These are phyloP conservation scores for Busseola fusca DNA, from an alignment of 2,888 invertebrate genomes.

Conservation along the genomic window DNA sequence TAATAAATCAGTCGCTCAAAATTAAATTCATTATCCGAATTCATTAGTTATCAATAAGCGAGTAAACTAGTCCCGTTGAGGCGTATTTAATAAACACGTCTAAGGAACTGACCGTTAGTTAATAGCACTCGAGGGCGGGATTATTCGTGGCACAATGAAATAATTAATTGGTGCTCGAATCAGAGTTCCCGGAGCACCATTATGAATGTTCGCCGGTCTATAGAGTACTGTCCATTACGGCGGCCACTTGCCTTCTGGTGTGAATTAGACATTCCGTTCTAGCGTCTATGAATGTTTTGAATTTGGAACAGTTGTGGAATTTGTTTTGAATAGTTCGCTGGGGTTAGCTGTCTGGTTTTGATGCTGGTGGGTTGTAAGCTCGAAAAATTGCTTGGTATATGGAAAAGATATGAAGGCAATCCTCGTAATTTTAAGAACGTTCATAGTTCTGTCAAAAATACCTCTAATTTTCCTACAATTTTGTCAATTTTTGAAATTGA, in stretches of 20 bases:
- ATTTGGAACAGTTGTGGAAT: conserved; percentile 64
- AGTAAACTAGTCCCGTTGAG: conserved; percentile 75
- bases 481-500: neutral
- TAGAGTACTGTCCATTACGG: conserved; percentile 79
- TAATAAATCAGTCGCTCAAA: conserved; percentile 55
- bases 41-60: conserved; percentile 59
- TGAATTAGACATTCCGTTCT: conserved; percentile 74
- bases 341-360: conserved; percentile 9
- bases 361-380: conserved; percentile 11
- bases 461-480: neutral
- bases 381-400: neutral
- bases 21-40: conserved; percentile 54
- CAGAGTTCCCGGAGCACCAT: conserved; percentile 78
- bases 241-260: conserved; percentile 79
- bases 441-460: neutral
- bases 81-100: conserved; percentile 85
- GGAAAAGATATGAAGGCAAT: neutral
- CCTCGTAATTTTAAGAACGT: neutral
- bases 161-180: conserved; percentile 88
- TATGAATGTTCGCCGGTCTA: conserved; percentile 71
- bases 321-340: conserved; percentile 51
- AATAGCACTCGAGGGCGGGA: conserved; percentile 83
- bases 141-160: conserved; percentile 83
- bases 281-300: conserved; percentile 67
- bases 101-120: conserved; percentile 87